Evolutionary conservation across 2,113 vertebrate species (phyloP), one percentile per base, ranked within the genome.

Genomic region (Xenopus laevis): DNA sequence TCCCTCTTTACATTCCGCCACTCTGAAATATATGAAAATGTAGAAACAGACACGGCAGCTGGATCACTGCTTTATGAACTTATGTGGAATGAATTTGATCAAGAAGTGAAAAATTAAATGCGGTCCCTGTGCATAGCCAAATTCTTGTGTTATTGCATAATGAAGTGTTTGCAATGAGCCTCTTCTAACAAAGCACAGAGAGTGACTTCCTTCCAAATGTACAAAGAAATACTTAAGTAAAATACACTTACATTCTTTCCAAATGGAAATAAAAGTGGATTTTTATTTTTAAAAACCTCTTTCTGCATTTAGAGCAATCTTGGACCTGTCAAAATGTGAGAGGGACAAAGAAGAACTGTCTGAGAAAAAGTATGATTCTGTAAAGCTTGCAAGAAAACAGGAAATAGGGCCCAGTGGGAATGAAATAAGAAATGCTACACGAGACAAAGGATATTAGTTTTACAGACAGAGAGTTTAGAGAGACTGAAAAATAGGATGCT

Each of bases 361-460:
- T 69, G 60, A 62, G 60, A 63, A 53, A 75, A 23, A 20, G 10
- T 63, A 64, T 60, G 55, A 46, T 61, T 76, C 58, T 47, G 30
- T 69, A 68, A 67, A 44, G 46, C 60, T 80, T 79, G 59, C 16
- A 44, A 80, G 74, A 68, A 84, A 74, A 65, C 71, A 78, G 47
- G 80, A 79, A 86, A 58, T 68, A 78, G 67, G 45, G 68, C 10
- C 70, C 11, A 72, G 16, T 78, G 71, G 72, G 52, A 78, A 66
- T 40, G 40, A 44, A 61, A 60, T 46, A 79, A 75, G 13, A 79
- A 85, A 75, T 71, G 78, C 27, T 77, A 81, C 81, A 80, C 71
- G 4, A 66, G 64, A 82, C 5, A 0, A 8, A 80, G 68, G 67
- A 77, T 77, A 77, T 77, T 77, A 70, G 66, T 77, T 77, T 77